These are phyloP conservation scores for Hylomyscus alleni DNA, from an alignment of 2,797 vertebrate species.

Conservation along the genomic window DNA sequence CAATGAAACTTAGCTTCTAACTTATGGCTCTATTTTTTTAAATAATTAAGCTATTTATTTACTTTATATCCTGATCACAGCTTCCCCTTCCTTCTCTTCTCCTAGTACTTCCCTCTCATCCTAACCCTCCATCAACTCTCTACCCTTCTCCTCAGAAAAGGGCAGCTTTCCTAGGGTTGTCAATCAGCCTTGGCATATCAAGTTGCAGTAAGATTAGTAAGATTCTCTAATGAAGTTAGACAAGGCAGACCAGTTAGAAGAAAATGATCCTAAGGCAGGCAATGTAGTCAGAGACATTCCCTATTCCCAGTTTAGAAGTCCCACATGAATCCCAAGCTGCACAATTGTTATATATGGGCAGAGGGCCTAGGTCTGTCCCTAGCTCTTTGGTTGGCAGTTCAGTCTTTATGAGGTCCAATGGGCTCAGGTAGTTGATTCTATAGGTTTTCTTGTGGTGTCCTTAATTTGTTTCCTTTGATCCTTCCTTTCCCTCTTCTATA, in stretches of 20 bases:
- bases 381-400: background rate
- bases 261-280: background rate
- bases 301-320: background rate
- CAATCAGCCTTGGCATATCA: background rate
- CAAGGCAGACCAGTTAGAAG: background rate
- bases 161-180: background rate
- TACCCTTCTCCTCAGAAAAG: background rate
- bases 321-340: background rate
- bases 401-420: background rate
- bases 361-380: background rate
- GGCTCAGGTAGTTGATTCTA: background rate
- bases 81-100: background rate
- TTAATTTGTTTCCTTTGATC: background rate
- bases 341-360: background rate
- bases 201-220: background rate
- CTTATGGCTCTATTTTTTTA: background rate
- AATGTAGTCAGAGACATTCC: background rate
- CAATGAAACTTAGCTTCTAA: background rate
- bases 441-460: background rate
- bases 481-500: background rate
- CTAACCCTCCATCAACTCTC: background rate
- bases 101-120: background rate
- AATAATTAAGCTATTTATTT: background rate
- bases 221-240: background rate
- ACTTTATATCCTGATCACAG: background rate